These are phyloP conservation scores for Lerema accius DNA, from an alignment of 1,140 invertebrate genomes.

Conservation along the genomic window DNA sequence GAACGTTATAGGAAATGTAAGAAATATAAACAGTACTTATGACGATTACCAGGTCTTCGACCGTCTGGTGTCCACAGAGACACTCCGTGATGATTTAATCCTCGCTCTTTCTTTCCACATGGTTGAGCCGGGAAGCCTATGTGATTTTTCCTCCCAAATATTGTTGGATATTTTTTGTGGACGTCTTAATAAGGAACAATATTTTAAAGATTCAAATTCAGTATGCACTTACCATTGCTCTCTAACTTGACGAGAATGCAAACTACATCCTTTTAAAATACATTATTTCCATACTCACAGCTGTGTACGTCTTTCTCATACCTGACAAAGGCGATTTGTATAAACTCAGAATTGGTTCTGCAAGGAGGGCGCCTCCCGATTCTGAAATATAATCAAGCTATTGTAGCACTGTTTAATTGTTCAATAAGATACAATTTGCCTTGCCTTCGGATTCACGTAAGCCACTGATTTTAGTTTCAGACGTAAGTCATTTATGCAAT, in stretches of 20 bases:
- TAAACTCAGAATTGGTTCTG: conserved; percentile 75
- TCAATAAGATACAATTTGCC: conserved; percentile 7
- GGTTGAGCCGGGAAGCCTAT: too few species aligned
- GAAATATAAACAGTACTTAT: too few species aligned
- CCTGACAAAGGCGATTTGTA: conserved; percentile 79
- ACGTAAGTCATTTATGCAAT: not conserved
- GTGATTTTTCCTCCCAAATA: too few species aligned
- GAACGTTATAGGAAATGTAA: too few species aligned
- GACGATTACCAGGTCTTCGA: too few species aligned
- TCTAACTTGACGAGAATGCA: conserved; percentile 26
- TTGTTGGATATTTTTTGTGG: too few species aligned
- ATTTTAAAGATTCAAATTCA: not conserved
- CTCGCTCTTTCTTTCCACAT: too few species aligned
- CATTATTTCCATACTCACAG: conserved; percentile 36
- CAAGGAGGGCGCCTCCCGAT: conserved; percentile 67
- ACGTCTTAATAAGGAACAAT: too few species aligned
- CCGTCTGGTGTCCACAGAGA: too few species aligned
- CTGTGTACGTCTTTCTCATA: conserved; percentile 40
- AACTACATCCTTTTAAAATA: conserved; percentile 38
- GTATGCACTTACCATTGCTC: conserved; percentile 2
- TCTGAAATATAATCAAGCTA: conserved; percentile 54
- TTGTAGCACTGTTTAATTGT: not conserved
- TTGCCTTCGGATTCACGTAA: conserved; percentile 5
- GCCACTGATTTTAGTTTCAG: conserved; percentile 1
- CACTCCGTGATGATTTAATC: too few species aligned